Percentiles rank a stretch among this genome's conserved stretches.
These are phyloP conservation scores for Hypsopygia costalis DNA, from an alignment of 2,888 invertebrate genomes.

Conservation along the genomic window DNA sequence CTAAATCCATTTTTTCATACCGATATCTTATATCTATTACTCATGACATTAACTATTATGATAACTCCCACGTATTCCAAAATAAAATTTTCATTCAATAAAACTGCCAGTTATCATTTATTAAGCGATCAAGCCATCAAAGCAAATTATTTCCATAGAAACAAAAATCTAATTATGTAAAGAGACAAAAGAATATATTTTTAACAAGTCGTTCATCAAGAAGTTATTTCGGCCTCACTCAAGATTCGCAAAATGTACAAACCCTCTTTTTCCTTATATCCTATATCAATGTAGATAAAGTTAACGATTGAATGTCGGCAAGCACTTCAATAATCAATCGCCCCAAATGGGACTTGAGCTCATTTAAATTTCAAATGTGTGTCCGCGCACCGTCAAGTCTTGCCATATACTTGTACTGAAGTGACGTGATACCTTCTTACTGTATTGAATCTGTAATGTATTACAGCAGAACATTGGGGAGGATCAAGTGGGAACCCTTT, in stretches of 20 bases:
- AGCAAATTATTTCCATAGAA: too few species aligned
- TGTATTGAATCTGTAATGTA: slow-evolving; percentile 5
- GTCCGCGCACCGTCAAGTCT: slow-evolving; percentile 12
- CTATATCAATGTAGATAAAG: neutral
- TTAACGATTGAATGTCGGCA: neutral
- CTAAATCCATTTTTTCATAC: too few species aligned
- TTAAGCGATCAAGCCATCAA: too few species aligned
- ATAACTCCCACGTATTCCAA: too few species aligned
- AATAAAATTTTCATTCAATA: too few species aligned
- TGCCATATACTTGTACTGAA: slow-evolving; percentile 6
- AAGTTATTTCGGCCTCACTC: too few species aligned
- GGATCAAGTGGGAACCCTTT: neutral
- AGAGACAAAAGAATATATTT: too few species aligned
- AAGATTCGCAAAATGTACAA: neutral
- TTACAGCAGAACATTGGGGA: neutral
- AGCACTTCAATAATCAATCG: slow-evolving; percentile 15
- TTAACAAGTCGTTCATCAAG: too few species aligned
- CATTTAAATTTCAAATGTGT: slow-evolving; percentile 21
- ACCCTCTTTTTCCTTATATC: neutral
- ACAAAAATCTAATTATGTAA: too few species aligned
- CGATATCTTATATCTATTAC: too few species aligned
- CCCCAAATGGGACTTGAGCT: slow-evolving; percentile 13
- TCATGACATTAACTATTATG: too few species aligned
- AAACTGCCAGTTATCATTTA: too few species aligned
- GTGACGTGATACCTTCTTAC: slow-evolving; percentile 8